Evolutionary conservation across 1,140 invertebrate species (phyloP), one percentile per base, ranked within the genome.

Genomic region (Drosophila erecta): DNA sequence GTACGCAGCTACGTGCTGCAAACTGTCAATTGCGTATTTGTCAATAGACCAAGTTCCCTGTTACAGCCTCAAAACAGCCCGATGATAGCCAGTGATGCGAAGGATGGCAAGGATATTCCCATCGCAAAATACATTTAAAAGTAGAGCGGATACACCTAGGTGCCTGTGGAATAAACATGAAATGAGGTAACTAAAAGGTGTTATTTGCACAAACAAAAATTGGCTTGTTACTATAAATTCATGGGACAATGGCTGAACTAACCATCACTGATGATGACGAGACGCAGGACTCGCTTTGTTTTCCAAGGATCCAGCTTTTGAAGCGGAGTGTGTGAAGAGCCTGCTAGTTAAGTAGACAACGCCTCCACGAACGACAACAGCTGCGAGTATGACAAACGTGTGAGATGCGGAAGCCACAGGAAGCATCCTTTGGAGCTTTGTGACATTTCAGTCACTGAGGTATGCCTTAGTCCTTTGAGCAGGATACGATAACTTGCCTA

Each of bases 1-100:
- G 76, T 71, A 51, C 59, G 57, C 17, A 38, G 49, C 73, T 78
- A 78, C 76, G 76, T 78, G 76, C 76, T 77, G 53, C 76, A 78
- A 78, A 78, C 74, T 71, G 76, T 78, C 76, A 77, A 78, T 72
- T 71, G 74, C 76, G 76, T 72, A 78, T 78, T 78, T 78, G 76
- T 78, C 76, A 78, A 77, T 71, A 72, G 75, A 60, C 73, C 62
- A 30, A 70, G 62, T 40, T 56, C n/a, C 64, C 43, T 41, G 35
- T 50, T 44, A 20, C 12, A 54, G 41, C 55, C 47, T 14, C 41
- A 30, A 46, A 33, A 22, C 51, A 30, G n/a, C 44, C 15, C 54
- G 55, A 33, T 59, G 54, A 41, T 22, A 59, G 59, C 15, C 49
- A 20, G 58, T 11, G 22, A 40, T 24, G 56, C 10, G 14, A 7